Conservation (phyloP, 2,113 vertebrate species). For the Romanogobio albipinnatus region DNA sequence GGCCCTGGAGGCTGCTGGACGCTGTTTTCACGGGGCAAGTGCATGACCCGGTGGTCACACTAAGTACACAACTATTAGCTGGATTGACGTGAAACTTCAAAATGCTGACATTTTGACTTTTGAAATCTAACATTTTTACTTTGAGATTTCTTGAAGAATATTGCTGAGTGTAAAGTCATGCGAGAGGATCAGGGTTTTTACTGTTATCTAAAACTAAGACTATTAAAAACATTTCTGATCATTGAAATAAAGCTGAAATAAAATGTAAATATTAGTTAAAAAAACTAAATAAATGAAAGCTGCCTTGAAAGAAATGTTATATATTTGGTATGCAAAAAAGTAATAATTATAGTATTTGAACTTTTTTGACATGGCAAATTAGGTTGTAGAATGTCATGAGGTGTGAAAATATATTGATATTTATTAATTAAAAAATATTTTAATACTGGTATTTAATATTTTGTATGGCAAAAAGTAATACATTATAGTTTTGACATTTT, state of each 20-base stretch:
- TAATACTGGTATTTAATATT: too few species aligned
- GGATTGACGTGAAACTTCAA: not conserved
- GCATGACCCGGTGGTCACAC: not conserved
- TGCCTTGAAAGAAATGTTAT: not conserved
- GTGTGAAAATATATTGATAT: too few species aligned
- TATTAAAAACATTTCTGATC: not conserved
- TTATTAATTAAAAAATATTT: too few species aligned
- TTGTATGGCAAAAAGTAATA: too few species aligned
- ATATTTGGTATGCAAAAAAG: too few species aligned
- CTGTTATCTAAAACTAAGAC: not conserved
- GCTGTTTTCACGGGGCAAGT: slow-evolving; percentile 44
- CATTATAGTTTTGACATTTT: not conserved
- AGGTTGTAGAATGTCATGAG: too few species aligned
- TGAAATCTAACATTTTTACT: not conserved
- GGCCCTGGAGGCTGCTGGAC: not conserved
- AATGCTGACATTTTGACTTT: not conserved
- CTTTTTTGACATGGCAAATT: too few species aligned
- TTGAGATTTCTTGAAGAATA: not conserved
- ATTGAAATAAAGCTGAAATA: not conserved
- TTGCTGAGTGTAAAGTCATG: not conserved
- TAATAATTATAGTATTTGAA: too few species aligned
- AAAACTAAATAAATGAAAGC: not conserved
- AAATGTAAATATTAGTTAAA: not conserved
- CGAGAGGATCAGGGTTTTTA: too few species aligned
- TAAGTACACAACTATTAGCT: not conserved